Base-by-base conservation (phyloP, 2,797 vertebrate species). In the Hapalemur alaotrensis region DNA sequence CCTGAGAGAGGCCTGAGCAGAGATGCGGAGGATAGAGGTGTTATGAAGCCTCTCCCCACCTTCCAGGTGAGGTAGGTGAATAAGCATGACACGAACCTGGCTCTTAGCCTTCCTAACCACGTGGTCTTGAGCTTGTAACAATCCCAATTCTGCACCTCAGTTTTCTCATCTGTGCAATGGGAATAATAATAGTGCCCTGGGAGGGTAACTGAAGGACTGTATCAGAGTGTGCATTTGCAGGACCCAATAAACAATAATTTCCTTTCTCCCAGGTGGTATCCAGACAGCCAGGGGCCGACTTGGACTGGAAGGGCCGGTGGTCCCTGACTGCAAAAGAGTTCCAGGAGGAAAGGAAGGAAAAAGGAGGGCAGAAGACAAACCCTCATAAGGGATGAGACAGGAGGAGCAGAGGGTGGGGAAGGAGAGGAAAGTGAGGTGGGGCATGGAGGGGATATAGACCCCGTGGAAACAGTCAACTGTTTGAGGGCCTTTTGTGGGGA, bases 131-230 rank as follows among this genome's bases (percentile, higher is more conserved):
- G 14, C 67, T 81, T 78, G n/a, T 72, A 67, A 35, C 70, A 80
- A 63, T 41, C 46, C 50, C 28, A 30, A 52, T 38, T 54, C 70
- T 30, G 50, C 25, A 38, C 61, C 23, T 96, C 67, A 9, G 54
- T 88, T 88, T 95, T 92, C 78, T 80, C 75, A 43, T 94, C 61
- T 70, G 61, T 81, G 82, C 52, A 48, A 32, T 79, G 94, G 67
- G 73, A 69, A 65, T 67, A 32, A 94, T n/a, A 18, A 72, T 11
- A 73, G n/a, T 20, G 17, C 75, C 38, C 15, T 81, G 32, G 48
- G 59, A 91, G 41, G n/a, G 59, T 75, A 70, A 61, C n/a, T 43
- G 28, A 80, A 15, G 22, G 38, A 38, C 86, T 50, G 0, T 41
- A 75, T 83, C 50, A 63, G 59, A 67, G 50, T 46, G 78, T 25